phyloP scores from a whole-genome alignment of 1,140 invertebrate species.

The Atopsyche davidsoni region DNA sequence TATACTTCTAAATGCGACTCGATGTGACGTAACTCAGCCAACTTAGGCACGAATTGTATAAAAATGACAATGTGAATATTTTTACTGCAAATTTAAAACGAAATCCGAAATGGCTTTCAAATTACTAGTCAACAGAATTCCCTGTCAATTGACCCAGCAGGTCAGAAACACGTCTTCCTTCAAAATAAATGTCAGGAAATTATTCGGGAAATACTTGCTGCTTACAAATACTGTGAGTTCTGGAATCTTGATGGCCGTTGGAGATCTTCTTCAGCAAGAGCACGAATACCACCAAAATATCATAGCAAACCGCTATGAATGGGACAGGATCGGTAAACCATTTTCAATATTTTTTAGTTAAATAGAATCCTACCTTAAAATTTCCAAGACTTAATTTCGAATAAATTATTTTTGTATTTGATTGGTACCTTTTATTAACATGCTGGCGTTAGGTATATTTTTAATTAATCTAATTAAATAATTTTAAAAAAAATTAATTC shows the following conservation, averaged over 20 bases:
- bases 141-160: not conserved
- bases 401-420: not conserved
- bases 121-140: conserved; percentile 5
- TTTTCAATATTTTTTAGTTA: conserved; percentile 8
- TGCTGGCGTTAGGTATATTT: not conserved
- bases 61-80: not conserved
- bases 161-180: conserved; percentile 10
- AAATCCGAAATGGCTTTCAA: conserved; percentile 12
- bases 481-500: not conserved
- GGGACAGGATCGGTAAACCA: conserved; percentile 41
- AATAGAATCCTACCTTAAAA: not conserved
- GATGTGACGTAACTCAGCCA: conserved; percentile 12
- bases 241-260: conserved; percentile 54
- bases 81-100: not conserved
- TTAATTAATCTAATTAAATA: not conserved
- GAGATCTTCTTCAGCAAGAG: conserved; percentile 55
- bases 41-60: no score
- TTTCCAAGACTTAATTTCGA: not conserved
- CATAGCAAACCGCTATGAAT: conserved; percentile 41
- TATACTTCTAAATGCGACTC: no score
- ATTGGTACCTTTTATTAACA: not conserved
- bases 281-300: conserved; percentile 46
- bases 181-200: conserved; percentile 22
- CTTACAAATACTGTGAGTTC: conserved; percentile 55
- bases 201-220: conserved; percentile 55